Evolutionary conservation across 2,113 vertebrate species (phyloP), one percentile per base, ranked within the genome.

Genomic region (Sinocyclocheilus anshuiensis): DNA sequence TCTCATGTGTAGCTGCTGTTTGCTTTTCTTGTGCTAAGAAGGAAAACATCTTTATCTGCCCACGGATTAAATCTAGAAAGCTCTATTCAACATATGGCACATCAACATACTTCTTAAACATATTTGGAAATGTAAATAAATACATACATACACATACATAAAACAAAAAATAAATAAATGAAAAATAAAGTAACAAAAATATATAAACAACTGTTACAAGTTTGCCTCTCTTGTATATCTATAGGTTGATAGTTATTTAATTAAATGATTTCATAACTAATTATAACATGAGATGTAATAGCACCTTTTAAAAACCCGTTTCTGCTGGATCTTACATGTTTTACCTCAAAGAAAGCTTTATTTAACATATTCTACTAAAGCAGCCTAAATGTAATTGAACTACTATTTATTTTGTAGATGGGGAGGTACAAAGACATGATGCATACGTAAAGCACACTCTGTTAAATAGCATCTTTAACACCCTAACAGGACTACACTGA

Each of bases 381-480:
- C 78, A 18, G 36, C 22, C 42, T 63, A 81, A 15, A 13, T 65
- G 36, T 65, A 18, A 81, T 63, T 63, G 36, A 81, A 81, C 57
- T 48, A 1, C 10, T 63, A 45, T 67, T 50, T 81, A 48, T 33
- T 33, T 33, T 67, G 67, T 29, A 48, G 16, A 81, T 26, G 39
- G 36, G 22, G 3, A 45, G 55, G 76, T 16, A 57, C 26, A 29
- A 29, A 77, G 9, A 63, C 36, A 4, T 26, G 78, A 42, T 42
- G 22, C 18, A 20, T 67, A 81, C 9, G 9, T 26, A 48, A 65
- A 65, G 79, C 33, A 22, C 20, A 36, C 77, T 5, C 16, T 81
- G 29, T 26, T 20, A 67, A 81, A 81, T 81, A 67, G 61, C 61
- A 29, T 12, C 42, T 45, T 29, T 80, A 80, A 80, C 29, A 61